Percentiles rank a stretch among this genome's conserved stretches.
phyloP scores from a whole-genome alignment of 2,888 invertebrate genomes.

The Pollenia angustigena region DNA sequence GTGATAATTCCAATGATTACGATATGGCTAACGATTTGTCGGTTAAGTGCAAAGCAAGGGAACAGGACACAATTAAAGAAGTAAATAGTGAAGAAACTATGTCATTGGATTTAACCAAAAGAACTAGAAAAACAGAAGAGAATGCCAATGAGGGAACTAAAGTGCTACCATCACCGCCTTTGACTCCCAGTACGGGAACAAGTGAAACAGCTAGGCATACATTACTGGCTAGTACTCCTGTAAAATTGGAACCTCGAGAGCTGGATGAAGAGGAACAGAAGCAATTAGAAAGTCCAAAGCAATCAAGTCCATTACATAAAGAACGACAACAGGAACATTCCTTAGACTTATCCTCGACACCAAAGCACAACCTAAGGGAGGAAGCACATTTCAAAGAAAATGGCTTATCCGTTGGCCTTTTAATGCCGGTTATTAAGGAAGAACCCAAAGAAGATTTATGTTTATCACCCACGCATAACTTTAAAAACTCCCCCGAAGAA shows the following conservation, averaged over 20 bases:
- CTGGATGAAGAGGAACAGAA: slow-evolving; percentile 58
- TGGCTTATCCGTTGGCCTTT: slow-evolving; percentile 21
- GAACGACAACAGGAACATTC: slow-evolving; percentile 69
- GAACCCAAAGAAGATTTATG: slow-evolving; percentile 76
- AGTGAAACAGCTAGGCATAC: slow-evolving; percentile 65
- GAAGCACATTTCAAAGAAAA: slow-evolving; percentile 34
- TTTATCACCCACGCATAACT: slow-evolving; percentile 36
- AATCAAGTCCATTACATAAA: neutral
- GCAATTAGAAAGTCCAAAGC: neutral
- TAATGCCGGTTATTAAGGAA: slow-evolving; percentile 75
- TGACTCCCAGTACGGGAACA: slow-evolving; percentile 79
- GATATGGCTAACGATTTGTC: slow-evolving; percentile 82
- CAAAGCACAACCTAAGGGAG: slow-evolving; percentile 45
- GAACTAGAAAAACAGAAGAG: slow-evolving; percentile 76
- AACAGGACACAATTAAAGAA: slow-evolving; percentile 52
- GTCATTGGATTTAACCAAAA: slow-evolving; percentile 77
- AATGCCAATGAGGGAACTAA: slow-evolving; percentile 80
- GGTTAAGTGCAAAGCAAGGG: slow-evolving; percentile 77
- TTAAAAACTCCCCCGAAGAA: slow-evolving; percentile 42
- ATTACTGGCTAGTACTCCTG: slow-evolving; percentile 67
- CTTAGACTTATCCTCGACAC: slow-evolving; percentile 73
- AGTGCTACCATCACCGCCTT: slow-evolving; percentile 83
- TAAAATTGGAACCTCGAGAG: slow-evolving; percentile 77
- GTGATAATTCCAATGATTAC: slow-evolving; percentile 83
- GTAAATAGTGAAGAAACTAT: slow-evolving; percentile 79